Base-by-base conservation (phyloP, 2,797 vertebrate species). In the Halcyon smyrnensis region DNA sequence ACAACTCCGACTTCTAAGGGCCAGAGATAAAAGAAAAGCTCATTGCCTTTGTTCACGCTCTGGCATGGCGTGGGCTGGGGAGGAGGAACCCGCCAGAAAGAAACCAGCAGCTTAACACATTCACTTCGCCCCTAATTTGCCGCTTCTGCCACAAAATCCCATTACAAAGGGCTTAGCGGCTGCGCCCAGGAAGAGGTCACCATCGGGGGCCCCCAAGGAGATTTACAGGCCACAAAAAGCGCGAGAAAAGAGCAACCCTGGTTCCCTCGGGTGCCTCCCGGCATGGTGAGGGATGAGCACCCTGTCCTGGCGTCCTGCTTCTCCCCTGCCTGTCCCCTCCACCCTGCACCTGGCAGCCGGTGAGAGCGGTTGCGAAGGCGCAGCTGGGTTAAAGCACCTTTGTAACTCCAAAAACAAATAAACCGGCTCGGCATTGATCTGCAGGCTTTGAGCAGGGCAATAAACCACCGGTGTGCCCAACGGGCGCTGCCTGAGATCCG, bases 61-160 rank as follows among this genome's bases (percentile, higher is more conserved):
- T 0, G 27, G 78, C 83, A 8, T 9, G 3, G 92, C 9, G 25
- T 84, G 89, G 94, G 91, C 83, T 21, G 43, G 75, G 92, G 93
- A 82, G 94, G 93, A 95, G 93, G 94, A 95, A 90, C 87, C 68
- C 5, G 10, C 87, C 95, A 95, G 95, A 96, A 95, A 96, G 94
- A 96, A 97, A 73, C 88, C 93, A 91, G 86, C 77, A 90, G 93
- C 95, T 97, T 97, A 97, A 96, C 81, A 89, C 94, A 95, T 96
- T 98, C 96, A 96, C 92, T 96, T 97, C 59, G 48, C 93, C 97
- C 95, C 95, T 97, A 96, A 97, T 97, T 98, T 97, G 97, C 97
- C 46, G 90, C 75, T 96, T 97, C 96, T 97, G 96, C 97, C 97
- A 95, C 97, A 95, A 97, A 98, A 98, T 98, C 97, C 97, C 94